phyloP scores from a whole-genome alignment of 1,140 invertebrate genomes.

The Muscidifurax raptorellus region DNA sequence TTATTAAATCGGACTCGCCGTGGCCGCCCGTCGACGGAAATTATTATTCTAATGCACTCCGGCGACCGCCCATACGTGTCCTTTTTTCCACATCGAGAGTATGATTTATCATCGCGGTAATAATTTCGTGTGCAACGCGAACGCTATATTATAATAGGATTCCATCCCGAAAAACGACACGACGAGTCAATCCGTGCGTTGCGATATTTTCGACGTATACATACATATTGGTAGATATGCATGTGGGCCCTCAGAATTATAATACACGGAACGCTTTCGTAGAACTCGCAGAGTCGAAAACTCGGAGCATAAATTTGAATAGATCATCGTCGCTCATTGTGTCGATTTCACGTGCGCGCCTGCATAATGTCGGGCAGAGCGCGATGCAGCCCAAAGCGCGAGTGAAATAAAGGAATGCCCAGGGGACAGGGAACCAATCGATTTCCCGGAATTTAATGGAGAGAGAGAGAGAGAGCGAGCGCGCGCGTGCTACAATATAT shows the following conservation, averaged over 20 bases:
- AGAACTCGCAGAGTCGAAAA: neutral
- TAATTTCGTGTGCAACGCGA: too few relatives aligned
- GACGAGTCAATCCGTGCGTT: neutral
- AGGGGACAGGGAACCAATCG: constrained; percentile 52
- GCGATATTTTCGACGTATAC: neutral
- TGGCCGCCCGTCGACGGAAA: constrained; percentile 54
- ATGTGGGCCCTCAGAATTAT: neutral
- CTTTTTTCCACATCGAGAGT: too few relatives aligned
- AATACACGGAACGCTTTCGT: neutral
- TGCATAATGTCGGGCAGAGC: constrained; percentile 1
- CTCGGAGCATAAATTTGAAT: constrained; percentile 66
- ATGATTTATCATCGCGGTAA: too few relatives aligned
- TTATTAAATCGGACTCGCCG: constrained; percentile 57
- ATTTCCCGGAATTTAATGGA: constrained; percentile 67
- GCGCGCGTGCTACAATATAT: neutral
- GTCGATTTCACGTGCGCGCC: neutral
- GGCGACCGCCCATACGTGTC: neutral
- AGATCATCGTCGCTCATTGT: constrained; percentile 50
- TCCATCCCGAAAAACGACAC: neutral
- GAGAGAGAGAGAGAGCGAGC: neutral
- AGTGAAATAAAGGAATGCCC: constrained; percentile 29
- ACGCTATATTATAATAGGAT: too few relatives aligned
- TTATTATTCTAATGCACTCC: constrained; percentile 64
- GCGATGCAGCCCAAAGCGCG: neutral
- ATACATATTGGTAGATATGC: too few relatives aligned